Evolutionary conservation across 2,888 invertebrate genomes (phyloP), one percentile per base, ranked within the genome.

Genomic region (Drosophila cognata): DNA sequence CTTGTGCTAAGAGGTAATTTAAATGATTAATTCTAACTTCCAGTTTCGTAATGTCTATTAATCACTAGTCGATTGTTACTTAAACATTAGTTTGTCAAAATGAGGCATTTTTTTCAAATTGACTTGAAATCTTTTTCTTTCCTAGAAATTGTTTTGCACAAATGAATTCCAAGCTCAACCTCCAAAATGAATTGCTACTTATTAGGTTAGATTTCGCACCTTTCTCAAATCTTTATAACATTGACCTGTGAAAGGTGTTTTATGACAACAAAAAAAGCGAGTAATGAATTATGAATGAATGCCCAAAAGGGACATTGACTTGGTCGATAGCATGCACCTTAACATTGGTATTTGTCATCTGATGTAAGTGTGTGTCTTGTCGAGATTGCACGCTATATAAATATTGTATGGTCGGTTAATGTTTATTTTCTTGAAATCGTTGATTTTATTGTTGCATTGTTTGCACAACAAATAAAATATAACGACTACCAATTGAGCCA

Each of bases 391-490:
- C 35, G 43, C 59, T 31, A 53, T 33, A 62, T 58, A 65, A 59
- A 60, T 57, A 75, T 38, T 50, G 21, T 41, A 46, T 59, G 36
- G 36, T 8, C 36, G 28, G 25, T 33, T 33, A 59, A 53, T 53
- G 35, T 48, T 41, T 52, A 55, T 38, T 29, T 53, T 35, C 21
- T 18, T 25, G 35, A 48, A 53, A 43, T 48, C 13, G 35, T 18
- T 16, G 10, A 43, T 41, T 57, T 58, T 4, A 5, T 25, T 59
- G 8, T 51, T 36, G 25, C 31, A n/a, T 43, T 79, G 63, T 70
- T 70, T 67, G 64, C 64, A 29, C 69, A 76, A 72, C 25, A 72
- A 72, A 79, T 79, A 64, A 70, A 76, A 60, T 67, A 28, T 68
- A 66, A 76, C 56, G 65, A 67, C 52, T 13, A n/a, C 18, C 51